Base-by-base conservation (phyloP, 2,113 vertebrate genomes). In the Engraulis encrasicolus region DNA sequence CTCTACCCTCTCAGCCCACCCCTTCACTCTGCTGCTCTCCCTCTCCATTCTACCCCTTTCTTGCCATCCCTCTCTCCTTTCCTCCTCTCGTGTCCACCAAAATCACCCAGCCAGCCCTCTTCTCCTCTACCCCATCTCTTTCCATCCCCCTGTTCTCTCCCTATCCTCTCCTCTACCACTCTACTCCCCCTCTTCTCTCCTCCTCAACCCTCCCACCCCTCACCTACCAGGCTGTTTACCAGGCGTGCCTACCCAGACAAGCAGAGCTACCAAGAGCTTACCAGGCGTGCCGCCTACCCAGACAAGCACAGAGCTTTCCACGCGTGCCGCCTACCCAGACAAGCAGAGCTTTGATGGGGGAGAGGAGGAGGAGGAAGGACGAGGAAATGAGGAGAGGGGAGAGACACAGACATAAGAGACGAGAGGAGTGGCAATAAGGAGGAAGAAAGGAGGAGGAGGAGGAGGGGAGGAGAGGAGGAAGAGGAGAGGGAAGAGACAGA, bases 271-370 rank as follows among this genome's bases (percentile, higher is more conserved):
- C n/a, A n/a, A n/a, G n/a, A n/a, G n/a, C n/a, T n/a, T n/a, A n/a
- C n/a, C n/a, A n/a, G n/a, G n/a, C n/a, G n/a, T 78, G 86, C 34
- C 45, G 52, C n/a, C 83, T 88, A 83, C 86, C 61, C 17, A 82
- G 85, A 71, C 81, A 50, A 27, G 71, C 17, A n/a, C 18, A 31
- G 78, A n/a, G 83, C 86, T 89, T 86, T 86, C 66, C 66, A 88
- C 83, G 80, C 80, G 79, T 78, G 86, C 34, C 45, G 52, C n/a
- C 83, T 88, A 83, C 86, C 61, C 17, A 82, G 85, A 71, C 81
- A 50, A 27, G 71, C 17, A n/a, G 17, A 31, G 78, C 79, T 82
- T 85, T 85, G 81, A 87, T 83, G 82, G 78, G 27, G 54, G 45
- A 61, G 34, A 37, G 79, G 38, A 27, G 82, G 40, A 17, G 82